phyloP scores from a whole-genome alignment of 2,888 invertebrate genomes.

The Caenorhabditis sp. region DNA sequence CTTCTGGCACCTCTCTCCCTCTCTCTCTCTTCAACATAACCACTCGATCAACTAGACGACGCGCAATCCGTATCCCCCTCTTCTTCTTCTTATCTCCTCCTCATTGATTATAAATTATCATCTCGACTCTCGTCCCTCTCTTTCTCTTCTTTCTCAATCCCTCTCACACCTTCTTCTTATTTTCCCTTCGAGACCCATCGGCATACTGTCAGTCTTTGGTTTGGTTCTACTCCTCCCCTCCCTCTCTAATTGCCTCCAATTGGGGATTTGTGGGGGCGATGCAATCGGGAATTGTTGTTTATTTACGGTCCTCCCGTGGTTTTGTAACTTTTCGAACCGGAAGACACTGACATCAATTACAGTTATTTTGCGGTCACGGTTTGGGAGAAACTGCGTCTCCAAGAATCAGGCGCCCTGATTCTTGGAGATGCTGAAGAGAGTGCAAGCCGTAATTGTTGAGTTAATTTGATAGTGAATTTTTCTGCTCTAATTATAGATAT shows the following conservation, averaged over 20 bases:
- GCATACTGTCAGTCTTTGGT: too few relatives aligned
- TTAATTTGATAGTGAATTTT: too few relatives aligned
- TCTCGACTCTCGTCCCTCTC: conserved; percentile 24
- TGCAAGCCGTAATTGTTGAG: too few relatives aligned
- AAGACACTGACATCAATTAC: neutral
- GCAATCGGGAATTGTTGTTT: conserved; percentile 15
- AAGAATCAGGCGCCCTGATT: too few relatives aligned
- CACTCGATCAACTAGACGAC: conserved; percentile 18
- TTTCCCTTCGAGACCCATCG: neutral
- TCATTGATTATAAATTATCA: conserved; percentile 56
- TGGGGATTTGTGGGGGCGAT: conserved; percentile 12
- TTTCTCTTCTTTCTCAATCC: neutral
- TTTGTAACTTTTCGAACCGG: neutral
- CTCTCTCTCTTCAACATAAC: neutral
- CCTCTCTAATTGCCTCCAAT: conserved; percentile 32
- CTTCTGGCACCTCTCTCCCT: conserved; percentile 7
- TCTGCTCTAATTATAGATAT: too few relatives aligned
- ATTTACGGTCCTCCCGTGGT: conserved; percentile 1
- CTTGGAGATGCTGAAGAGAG: too few relatives aligned
- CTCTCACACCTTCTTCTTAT: conserved; percentile 11
- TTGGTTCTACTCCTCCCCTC: too few relatives aligned
- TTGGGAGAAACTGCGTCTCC: too few relatives aligned
- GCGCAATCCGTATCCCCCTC: conserved; percentile 2
- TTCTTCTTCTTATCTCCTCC: conserved; percentile 7
- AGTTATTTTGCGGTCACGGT: too few relatives aligned